Conservation (phyloP, 23 tunicate species). For the Trididemnum clinides region DNA sequence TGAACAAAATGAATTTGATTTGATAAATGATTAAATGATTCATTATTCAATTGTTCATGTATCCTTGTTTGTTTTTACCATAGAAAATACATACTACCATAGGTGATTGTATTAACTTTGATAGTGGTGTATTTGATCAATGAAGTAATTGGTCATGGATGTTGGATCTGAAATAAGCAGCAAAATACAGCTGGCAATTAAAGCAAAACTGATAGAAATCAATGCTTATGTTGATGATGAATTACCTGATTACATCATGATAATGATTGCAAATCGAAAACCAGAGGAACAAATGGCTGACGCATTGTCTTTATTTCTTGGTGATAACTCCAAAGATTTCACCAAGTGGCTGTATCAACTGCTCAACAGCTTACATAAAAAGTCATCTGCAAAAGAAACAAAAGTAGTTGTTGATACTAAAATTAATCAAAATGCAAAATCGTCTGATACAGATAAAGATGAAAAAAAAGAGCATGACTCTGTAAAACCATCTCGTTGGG, state of each 20-base stretch:
- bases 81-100: no score
- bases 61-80: no score
- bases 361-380: constrained; percentile 28
- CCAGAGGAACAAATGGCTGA: constrained; percentile 86
- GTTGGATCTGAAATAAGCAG: constrained; percentile 72
- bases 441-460: not conserved
- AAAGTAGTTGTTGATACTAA: not conserved
- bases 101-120: no score
- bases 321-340: constrained; percentile 58
- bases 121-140: no score
- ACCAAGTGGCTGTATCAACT: constrained; percentile 92
- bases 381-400: not conserved
- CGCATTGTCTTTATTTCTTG: constrained; percentile 81
- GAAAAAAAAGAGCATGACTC: not conserved
- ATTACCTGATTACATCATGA: constrained; percentile 97
- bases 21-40: no score
- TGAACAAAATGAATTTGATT: no score
- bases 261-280: constrained; percentile 96
- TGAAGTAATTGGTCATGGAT: constrained; percentile 64
- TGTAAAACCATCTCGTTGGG: constrained; percentile 12
- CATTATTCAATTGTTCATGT: no score
- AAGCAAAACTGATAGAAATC: constrained; percentile 79
- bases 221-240: constrained; percentile 96
- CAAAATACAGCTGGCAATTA: constrained; percentile 80
- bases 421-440: not conserved